Percentiles rank a stretch among this genome's conserved stretches.
These are phyloP conservation scores for Caenorhabditis panamensis DNA, from an alignment of 2,888 invertebrate species.

Conservation along the genomic window DNA sequence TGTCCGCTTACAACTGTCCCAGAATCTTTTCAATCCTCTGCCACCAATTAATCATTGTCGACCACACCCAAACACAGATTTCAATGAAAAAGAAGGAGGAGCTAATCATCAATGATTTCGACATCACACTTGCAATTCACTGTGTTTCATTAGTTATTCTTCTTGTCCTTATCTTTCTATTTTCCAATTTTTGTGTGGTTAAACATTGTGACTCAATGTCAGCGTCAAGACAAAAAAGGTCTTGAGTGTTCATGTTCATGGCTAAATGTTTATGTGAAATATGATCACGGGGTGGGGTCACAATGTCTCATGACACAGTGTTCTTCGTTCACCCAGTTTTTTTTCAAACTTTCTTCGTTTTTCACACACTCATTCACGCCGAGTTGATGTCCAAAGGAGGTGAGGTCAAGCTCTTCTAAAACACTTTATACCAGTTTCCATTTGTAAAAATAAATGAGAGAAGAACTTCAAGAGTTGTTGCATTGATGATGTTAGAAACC, in stretches of 20 bases:
- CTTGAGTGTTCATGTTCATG: slow-evolving; percentile 32
- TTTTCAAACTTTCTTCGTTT: slow-evolving; percentile 44
- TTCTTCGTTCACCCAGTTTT: neutral
- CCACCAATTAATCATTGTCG: slow-evolving; percentile 50
- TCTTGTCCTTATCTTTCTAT: neutral
- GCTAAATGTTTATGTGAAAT: slow-evolving; percentile 57
- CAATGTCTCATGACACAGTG: slow-evolving; percentile 30
- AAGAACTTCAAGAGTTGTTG: too few relatives aligned
- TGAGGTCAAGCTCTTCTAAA: too few relatives aligned
- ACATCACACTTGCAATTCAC: slow-evolving; percentile 26
- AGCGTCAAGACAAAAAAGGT: neutral
- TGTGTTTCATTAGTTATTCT: slow-evolving; percentile 10
- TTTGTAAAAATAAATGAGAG: too few relatives aligned
- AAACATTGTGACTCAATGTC: neutral
- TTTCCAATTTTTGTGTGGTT: neutral
- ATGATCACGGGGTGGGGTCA: slow-evolving; percentile 44
- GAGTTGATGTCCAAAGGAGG: too few relatives aligned
- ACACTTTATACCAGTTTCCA: too few relatives aligned
- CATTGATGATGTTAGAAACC: too few relatives aligned
- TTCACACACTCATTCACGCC: neutral
- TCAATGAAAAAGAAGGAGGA: slow-evolving; percentile 38
- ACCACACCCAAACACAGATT: slow-evolving; percentile 57
- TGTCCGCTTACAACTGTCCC: neutral
- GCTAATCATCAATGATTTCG: slow-evolving; percentile 33
- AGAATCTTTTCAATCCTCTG: neutral